These are phyloP conservation scores for Hormaphis cornu DNA, from an alignment of 1,140 invertebrate species.

Conservation along the genomic window DNA sequence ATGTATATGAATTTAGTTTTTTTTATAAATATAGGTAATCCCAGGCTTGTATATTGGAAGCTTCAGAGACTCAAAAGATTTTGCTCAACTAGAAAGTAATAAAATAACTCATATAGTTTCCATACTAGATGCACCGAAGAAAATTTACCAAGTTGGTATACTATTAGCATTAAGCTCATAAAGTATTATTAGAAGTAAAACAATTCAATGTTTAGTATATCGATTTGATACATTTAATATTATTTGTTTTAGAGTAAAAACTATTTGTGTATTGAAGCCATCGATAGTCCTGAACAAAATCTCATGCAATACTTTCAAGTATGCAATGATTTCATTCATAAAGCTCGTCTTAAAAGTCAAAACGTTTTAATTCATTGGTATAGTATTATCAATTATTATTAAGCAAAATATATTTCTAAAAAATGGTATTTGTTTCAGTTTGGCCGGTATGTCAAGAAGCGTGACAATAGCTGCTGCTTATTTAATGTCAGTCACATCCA, in stretches of 20 bases:
- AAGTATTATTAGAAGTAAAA: too few relatives aligned
- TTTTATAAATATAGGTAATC: conserved; percentile 54
- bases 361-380: conserved; percentile 93
- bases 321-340: conserved; percentile 94
- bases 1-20: too few relatives aligned
- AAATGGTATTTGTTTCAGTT: conserved; percentile 46
- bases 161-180: neutral
- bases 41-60: conserved; percentile 78
- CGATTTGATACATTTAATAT: conserved; percentile 6
- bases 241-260: conserved; percentile 71
- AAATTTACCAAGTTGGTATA: conserved; percentile 65
- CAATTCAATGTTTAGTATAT: too few relatives aligned
- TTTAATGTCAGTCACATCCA: conserved; percentile 84
- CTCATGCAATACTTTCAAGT: conserved; percentile 82
- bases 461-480: conserved; percentile 90
- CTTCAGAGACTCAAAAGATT: conserved; percentile 86
- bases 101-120: conserved; percentile 91
- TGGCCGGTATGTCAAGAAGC: conserved; percentile 92
- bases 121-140: conserved; percentile 84
- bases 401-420: neutral
- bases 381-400: conserved; percentile 37
- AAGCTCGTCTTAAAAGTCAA: conserved; percentile 74
- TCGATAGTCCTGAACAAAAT: conserved; percentile 87
- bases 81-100: conserved; percentile 72
- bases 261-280: conserved; percentile 87